Conservation (phyloP, 37 sponge, comb jelly and placozoan species). For the Ephydatia muelleri region DNA sequence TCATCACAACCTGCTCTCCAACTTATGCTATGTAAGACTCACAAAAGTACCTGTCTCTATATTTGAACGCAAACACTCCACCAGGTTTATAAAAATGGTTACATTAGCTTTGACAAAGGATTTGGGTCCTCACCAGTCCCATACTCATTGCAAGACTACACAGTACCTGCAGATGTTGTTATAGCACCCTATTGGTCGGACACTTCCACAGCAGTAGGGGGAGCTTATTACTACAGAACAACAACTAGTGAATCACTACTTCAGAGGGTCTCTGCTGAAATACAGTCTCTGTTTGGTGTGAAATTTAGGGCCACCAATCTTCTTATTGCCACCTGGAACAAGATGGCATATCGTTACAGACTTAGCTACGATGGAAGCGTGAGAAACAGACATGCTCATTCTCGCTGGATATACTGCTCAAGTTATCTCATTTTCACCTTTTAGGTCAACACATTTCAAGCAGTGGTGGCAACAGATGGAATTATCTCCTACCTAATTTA, state of each 20-base stretch:
- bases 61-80: background rate
- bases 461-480: constrained; percentile 9
- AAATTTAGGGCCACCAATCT: background rate
- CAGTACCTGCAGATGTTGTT: no score
- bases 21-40: background rate
- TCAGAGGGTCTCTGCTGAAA: background rate
- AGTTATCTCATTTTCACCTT: background rate
- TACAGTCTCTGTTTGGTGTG: background rate
- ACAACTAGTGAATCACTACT: constrained; percentile 4
- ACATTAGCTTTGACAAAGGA: background rate
- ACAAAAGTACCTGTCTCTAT: background rate
- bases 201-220: background rate
- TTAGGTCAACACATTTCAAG: constrained; percentile 34
- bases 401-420: background rate
- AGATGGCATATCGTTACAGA: background rate
- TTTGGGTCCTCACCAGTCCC: background rate
- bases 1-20: background rate
- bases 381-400: no score
- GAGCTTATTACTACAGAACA: constrained; percentile 20
- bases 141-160: no score
- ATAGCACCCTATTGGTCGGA: constrained; percentile 25
- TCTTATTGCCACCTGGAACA: constrained; percentile 12
- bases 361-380: background rate
- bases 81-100: constrained; percentile 20
- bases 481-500: constrained; percentile 1